Base-by-base conservation (phyloP, 1,140 invertebrate species). In the Cecropterus lyciades region DNA sequence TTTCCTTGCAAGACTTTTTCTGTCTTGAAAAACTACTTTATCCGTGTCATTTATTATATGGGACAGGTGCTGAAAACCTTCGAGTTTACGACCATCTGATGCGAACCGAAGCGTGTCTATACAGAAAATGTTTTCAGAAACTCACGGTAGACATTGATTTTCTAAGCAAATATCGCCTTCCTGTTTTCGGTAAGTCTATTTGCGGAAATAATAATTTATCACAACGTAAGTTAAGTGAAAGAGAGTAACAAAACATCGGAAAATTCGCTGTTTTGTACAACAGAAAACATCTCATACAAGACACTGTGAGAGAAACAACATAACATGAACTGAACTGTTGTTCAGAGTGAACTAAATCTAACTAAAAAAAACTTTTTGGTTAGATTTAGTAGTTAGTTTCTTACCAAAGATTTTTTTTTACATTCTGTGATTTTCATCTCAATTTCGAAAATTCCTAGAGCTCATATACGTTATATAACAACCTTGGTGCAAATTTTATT, bases 71-170 rank as follows among this genome's bases (percentile, higher is more conserved):
- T 59, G 14, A 45, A 59, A 59, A 59, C 43, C 45, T 9, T 59
- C 3, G 56, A 59, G 9, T 59, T 59, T 59, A 59, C 43, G 56
- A 59, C 6, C 24, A 33, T 59, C 42, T 46, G 17, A 57, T 57
- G 42, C 42, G 56, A 46, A 15, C 13, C 9, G 56, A 46, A 24
- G 16, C 43, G 27, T 45, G 10, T 3, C 17, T 45, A 46, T 30
- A 46, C 17, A 27, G n/a, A 17, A 14, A 9, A 11, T 46, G 20
- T 59, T 59, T 59, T 46, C 42, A 42, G 24, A 59, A 43, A 46
- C 13, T 59, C 48, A 30, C 24, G 20, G 56, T 9, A 16, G 1
- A 10, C 56, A 30, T 59, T 42, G 56, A 59, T 24, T 30, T 27
- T 46, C 42, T 59, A 11, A 59, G 45, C 20, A 45, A 45, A 45